Evolutionary conservation across 2,797 vertebrate genomes (phyloP).

Genomic region (Telmatherina bonti): DNA sequence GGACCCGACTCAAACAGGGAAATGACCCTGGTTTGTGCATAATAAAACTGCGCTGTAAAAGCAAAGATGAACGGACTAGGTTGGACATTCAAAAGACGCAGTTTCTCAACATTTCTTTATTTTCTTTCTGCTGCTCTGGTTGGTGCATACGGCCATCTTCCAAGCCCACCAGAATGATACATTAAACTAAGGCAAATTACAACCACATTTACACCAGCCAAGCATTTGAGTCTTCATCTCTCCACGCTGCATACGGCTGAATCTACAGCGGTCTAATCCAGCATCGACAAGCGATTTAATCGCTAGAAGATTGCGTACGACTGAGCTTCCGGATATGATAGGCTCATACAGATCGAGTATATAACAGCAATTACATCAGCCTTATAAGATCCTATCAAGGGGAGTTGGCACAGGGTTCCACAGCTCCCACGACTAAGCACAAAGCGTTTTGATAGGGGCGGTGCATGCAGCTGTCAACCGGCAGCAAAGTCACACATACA

Average conservation of each 20-base stretch:
- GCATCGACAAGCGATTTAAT: constrained; percentile 68
- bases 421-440: constrained; percentile 63
- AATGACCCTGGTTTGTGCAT: constrained; percentile 53
- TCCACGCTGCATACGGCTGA: constrained; percentile 24
- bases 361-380: constrained; percentile 74
- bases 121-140: not conserved
- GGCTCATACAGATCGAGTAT: constrained; percentile 60
- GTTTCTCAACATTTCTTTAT: not conserved
- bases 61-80: constrained; percentile 51
- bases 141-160: constrained; percentile 30
- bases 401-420: constrained; percentile 69
- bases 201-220: constrained; percentile 52
- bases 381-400: constrained; percentile 71
- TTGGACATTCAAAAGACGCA: constrained; percentile 44
- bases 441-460: constrained; percentile 85
- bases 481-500: constrained; percentile 34
- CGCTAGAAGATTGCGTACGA: constrained; percentile 61
- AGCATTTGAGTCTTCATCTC: constrained; percentile 57
- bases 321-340: constrained; percentile 67
- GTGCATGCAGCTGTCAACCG: constrained; percentile 92
- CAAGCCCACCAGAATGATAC: constrained; percentile 65
- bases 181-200: constrained; percentile 69
- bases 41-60: constrained; percentile 62
- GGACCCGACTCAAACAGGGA: constrained; percentile 58
- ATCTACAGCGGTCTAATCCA: constrained; percentile 72